Conservation (phyloP, 2,113 vertebrate species). For the Rallus limicola region DNA sequence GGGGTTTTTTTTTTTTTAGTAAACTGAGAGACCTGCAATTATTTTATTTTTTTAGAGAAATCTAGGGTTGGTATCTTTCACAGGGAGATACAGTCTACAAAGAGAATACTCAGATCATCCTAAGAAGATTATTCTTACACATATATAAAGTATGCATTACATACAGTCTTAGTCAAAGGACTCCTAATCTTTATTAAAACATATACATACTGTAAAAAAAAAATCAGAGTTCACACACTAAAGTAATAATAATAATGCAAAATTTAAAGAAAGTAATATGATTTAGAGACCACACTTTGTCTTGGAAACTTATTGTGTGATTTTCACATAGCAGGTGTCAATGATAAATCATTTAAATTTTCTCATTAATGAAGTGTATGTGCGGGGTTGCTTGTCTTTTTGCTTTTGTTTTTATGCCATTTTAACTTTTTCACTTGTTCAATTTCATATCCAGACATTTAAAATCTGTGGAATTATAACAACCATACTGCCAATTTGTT, state of each 20-base stretch:
- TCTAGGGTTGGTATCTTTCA: not conserved
- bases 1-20: not conserved
- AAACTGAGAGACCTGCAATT: not conserved
- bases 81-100: fast-evolving
- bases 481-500: not conserved
- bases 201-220: not conserved
- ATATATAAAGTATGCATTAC: fast-evolving
- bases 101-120: not conserved
- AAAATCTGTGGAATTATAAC: not conserved
- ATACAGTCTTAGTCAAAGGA: not conserved
- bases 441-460: not conserved
- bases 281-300: not conserved
- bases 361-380: not conserved
- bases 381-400: not conserved
- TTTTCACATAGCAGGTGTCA: not conserved
- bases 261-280: not conserved
- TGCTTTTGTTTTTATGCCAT: not conserved
- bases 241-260: not conserved
- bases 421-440: not conserved
- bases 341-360: not conserved
- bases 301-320: not conserved
- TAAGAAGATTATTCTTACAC: not conserved
- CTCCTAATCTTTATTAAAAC: not conserved
- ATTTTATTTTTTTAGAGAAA: not conserved
- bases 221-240: not conserved